Evolutionary conservation across 2,113 vertebrate genomes (phyloP).

Genomic region (Zonotrichia leucophrys): DNA sequence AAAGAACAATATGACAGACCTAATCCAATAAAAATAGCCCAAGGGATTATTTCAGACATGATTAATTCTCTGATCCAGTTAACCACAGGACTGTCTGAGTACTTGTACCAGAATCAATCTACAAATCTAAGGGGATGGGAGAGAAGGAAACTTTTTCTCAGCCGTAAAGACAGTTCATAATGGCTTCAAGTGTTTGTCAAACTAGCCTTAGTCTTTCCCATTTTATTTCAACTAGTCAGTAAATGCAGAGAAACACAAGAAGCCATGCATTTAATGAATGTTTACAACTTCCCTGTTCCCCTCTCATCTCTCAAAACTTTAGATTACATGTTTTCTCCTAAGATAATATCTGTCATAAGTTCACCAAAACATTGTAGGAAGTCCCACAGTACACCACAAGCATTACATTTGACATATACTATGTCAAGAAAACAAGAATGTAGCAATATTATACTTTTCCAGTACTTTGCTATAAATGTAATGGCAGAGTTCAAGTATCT

Average conservation of each 20-base stretch:
- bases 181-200: not conserved
- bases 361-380: not conserved
- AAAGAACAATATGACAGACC: not conserved
- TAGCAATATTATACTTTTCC: not conserved
- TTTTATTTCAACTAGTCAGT: not conserved
- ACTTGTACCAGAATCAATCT: not conserved
- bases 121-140: not conserved
- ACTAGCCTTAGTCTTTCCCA: not conserved
- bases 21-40: not conserved
- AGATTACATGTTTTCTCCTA: not conserved
- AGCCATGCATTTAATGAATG: not conserved
- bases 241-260: not conserved
- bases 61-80: not conserved
- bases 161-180: not conserved
- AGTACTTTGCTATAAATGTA: not conserved
- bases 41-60: not conserved
- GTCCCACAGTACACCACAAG: not conserved
- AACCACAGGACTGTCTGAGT: not conserved
- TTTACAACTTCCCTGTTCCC: not conserved
- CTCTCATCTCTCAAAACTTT: not conserved
- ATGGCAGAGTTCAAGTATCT: not conserved
- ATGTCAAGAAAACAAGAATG: not conserved
- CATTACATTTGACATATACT: not conserved
- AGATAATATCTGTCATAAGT: not conserved
- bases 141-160: conserved; percentile 1